A percentile compares a stretch with the other conserved stretches of the same genome.
phyloP scores from a whole-genome alignment of 2,888 invertebrate species.

The Atrina japonica region DNA sequence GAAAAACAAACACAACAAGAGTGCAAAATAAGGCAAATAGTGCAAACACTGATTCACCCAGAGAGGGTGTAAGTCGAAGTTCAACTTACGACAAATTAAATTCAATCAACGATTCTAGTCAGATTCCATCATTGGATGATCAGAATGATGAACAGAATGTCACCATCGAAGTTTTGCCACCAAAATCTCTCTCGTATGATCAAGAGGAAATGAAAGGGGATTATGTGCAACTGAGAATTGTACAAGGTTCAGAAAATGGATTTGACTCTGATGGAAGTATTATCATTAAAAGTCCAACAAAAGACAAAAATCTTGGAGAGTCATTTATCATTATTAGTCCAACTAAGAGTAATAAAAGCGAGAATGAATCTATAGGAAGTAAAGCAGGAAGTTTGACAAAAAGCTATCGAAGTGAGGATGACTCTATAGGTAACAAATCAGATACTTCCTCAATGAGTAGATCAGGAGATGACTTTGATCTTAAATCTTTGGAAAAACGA shows the following conservation, averaged over 20 bases:
- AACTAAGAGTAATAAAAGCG: neutral
- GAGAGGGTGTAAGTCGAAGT: slow-evolving; percentile 72
- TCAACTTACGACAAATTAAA: slow-evolving; percentile 80
- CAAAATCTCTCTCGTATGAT: neutral
- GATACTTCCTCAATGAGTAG: slow-evolving; percentile 12
- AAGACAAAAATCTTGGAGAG: neutral
- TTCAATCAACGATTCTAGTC: slow-evolving; percentile 55
- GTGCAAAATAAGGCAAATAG: slow-evolving; percentile 20
- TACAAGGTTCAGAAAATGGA: slow-evolving; percentile 16
- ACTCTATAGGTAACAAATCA: slow-evolving; percentile 9
- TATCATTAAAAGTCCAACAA: slow-evolving; percentile 20
- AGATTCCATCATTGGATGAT: slow-evolving; percentile 51
- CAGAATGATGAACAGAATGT: slow-evolving; percentile 27
- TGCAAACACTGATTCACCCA: slow-evolving; percentile 41
- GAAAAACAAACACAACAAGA: slow-evolving; percentile 24
- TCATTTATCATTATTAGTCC: slow-evolving; percentile 1
- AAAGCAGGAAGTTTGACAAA: neutral
- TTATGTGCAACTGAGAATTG: slow-evolving; percentile 22
- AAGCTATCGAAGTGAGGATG: slow-evolving; percentile 1
- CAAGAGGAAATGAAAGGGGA: slow-evolving; percentile 29
- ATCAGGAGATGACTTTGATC: slow-evolving; percentile 33
- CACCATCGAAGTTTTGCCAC: slow-evolving; percentile 13
- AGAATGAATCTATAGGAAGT: neutral
- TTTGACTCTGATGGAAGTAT: slow-evolving; percentile 15
- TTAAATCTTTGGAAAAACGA: slow-evolving; percentile 38